Conservation (phyloP, 1,140 invertebrate species). For the Apis dorsata region DNA sequence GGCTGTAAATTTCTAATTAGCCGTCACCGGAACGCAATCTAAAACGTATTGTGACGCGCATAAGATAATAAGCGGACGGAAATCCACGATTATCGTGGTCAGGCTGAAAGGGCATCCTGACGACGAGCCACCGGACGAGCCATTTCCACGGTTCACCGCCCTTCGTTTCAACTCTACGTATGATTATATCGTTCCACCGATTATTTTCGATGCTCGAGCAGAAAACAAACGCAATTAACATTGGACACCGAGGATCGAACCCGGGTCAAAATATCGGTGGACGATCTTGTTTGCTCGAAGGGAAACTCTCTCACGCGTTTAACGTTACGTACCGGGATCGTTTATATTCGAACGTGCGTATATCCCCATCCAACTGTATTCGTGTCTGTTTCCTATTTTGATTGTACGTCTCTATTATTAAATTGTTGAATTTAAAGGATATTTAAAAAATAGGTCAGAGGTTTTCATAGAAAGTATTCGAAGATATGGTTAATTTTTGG, state of each 20-base stretch:
- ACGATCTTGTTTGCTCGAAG: slow-evolving; percentile 41
- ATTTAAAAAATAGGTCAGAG: too few species aligned
- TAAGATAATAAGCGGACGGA: slow-evolving; percentile 76
- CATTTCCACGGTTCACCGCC: slow-evolving; percentile 78
- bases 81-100: slow-evolving; percentile 78
- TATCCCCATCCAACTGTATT: too few species aligned
- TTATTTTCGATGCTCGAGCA: slow-evolving; percentile 54
- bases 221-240: slow-evolving; percentile 53
- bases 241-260: slow-evolving; percentile 12
- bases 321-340: slow-evolving; percentile 27
- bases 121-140: slow-evolving; percentile 75
- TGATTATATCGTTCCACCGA: slow-evolving; percentile 67
- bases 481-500: too few species aligned
- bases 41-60: slow-evolving; percentile 66
- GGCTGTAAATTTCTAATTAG: slow-evolving; percentile 56
- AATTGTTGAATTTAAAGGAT: too few species aligned
- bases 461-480: too few species aligned
- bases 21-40: slow-evolving; percentile 58
- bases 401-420: too few species aligned
- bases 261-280: not conserved
- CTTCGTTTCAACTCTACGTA: slow-evolving; percentile 66
- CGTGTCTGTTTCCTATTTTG: too few species aligned
- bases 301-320: slow-evolving; percentile 52
- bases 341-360: too few species aligned
- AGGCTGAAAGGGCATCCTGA: slow-evolving; percentile 72